phyloP scores from a whole-genome alignment of 2,797 vertebrate species.

The Lemur catta region DNA sequence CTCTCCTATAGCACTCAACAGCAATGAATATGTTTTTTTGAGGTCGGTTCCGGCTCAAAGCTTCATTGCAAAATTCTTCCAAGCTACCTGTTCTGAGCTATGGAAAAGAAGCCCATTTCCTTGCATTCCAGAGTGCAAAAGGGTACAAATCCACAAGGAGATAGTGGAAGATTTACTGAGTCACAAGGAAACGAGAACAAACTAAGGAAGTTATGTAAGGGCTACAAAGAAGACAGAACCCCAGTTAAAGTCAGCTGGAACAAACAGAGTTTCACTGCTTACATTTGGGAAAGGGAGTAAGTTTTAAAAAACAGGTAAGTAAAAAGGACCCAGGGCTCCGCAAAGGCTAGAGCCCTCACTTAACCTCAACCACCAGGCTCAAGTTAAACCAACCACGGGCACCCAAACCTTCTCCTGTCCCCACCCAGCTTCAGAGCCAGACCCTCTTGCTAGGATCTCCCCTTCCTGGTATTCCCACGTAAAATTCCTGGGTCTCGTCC shows the following conservation, averaged over 20 bases:
- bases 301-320: not conserved
- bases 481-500: constrained; percentile 45
- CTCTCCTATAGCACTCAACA: not conserved
- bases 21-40: not conserved
- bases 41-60: not conserved
- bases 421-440: not conserved
- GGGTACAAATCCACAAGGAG: not conserved
- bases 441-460: not conserved
- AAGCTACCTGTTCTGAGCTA: not conserved
- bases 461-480: not conserved
- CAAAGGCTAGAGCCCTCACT: not conserved
- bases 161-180: not conserved
- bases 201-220: not conserved
- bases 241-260: not conserved
- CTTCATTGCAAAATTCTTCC: not conserved
- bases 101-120: not conserved
- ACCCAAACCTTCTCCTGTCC: not conserved
- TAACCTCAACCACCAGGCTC: not conserved
- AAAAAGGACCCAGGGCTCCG: not conserved
- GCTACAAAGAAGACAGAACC: not conserved
- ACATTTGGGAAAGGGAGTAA: not conserved
- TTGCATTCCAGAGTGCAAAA: not conserved
- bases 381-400: not conserved
- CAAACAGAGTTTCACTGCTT: not conserved
- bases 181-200: not conserved